Conservation (phyloP, 2,797 vertebrate species). For the Epinephelus malabaricus region DNA sequence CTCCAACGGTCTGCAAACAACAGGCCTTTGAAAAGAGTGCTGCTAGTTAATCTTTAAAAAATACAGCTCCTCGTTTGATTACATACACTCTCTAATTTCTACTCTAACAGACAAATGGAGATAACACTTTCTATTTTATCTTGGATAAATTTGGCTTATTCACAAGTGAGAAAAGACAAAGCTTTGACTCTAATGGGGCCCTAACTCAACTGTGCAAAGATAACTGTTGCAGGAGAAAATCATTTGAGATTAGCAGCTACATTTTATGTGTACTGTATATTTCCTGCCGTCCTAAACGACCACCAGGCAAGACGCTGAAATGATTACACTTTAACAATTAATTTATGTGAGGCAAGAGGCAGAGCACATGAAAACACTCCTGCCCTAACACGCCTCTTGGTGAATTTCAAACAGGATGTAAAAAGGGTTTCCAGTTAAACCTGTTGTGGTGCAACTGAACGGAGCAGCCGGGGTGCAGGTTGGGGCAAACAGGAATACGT, state of each 20-base stretch:
- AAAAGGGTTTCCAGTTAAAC: conserved; percentile 74
- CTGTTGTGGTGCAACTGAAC: conserved; percentile 66
- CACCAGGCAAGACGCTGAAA: conserved; percentile 45
- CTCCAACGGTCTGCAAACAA: conserved; percentile 72
- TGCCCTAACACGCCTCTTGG: conserved; percentile 69
- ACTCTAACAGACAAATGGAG: conserved; percentile 6
- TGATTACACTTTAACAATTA: conserved; percentile 68
- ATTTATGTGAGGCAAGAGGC: conserved; percentile 56
- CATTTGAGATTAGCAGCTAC: conserved; percentile 27
- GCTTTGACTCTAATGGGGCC: conserved; percentile 9
- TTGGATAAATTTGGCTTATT: conserved; percentile 36
- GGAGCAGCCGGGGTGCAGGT: conserved; percentile 11
- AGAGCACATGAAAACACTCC: conserved; percentile 49
- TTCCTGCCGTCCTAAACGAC: conserved; percentile 25
- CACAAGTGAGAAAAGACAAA: conserved; percentile 30
- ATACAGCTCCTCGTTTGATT: conserved; percentile 31
- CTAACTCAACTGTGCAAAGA: conserved; percentile 27
- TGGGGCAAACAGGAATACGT: conserved; percentile 28
- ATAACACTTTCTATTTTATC: conserved; percentile 30
- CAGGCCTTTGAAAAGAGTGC: conserved; percentile 47
- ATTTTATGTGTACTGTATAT: neutral
- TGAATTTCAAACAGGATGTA: conserved; percentile 49
- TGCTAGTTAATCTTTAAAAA: conserved; percentile 51
- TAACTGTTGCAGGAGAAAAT: conserved; percentile 31
- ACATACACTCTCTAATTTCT: conserved; percentile 34